These are phyloP conservation scores for Platyscapa corneri DNA, from an alignment of 1,140 invertebrate genomes.

Conservation along the genomic window DNA sequence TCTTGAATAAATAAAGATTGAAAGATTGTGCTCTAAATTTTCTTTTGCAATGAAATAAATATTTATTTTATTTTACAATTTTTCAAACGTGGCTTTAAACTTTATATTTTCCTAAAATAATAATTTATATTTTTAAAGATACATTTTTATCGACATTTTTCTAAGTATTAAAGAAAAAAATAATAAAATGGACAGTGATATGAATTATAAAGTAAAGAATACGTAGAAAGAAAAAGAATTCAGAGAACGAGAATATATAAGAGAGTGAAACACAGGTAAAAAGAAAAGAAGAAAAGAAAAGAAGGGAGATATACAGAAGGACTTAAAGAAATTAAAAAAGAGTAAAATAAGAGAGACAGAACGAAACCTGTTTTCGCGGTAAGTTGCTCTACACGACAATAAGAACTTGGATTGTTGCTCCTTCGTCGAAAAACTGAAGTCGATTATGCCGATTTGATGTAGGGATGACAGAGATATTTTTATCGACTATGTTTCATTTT, in stretches of 20 bases:
- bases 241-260: constrained; percentile 31
- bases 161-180: constrained; percentile 18
- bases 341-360: constrained; percentile 21
- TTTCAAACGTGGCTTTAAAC: neutral
- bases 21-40: neutral
- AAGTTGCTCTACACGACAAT: constrained; percentile 34
- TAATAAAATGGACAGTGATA: constrained; percentile 29
- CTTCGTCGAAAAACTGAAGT: constrained; percentile 42
- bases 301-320: constrained; percentile 15
- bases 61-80: neutral
- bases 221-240: constrained; percentile 14
- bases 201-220: constrained; percentile 40
- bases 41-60: neutral
- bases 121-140: constrained; percentile 3
- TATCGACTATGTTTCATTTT: constrained; percentile 24
- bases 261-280: neutral
- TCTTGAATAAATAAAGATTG: neutral
- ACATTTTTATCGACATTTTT: constrained; percentile 17
- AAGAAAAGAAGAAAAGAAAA: constrained; percentile 1
- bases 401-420: constrained; percentile 33
- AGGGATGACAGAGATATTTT: constrained; percentile 43
- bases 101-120: neutral
- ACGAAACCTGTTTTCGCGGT: constrained; percentile 46
- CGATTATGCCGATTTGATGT: constrained; percentile 40
- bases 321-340: constrained; percentile 21